A percentile compares a stretch with the other conserved stretches of the same genome.
phyloP scores from a whole-genome alignment of 2,113 vertebrate genomes.

The Dolichallabes microphthalmus region DNA sequence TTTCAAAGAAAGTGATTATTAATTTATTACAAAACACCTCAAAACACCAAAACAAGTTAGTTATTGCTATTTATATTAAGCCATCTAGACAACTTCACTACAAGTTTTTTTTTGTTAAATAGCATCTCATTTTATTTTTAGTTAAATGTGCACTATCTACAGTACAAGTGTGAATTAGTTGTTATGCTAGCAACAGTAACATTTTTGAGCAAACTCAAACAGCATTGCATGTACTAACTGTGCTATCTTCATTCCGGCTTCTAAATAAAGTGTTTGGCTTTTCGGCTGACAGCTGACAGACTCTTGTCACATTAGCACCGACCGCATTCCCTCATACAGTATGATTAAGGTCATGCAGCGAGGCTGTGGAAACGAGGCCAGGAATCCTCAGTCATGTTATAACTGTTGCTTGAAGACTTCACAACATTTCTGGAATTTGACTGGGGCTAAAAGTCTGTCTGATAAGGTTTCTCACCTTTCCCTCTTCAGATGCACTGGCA shows the following conservation, averaged over 20 bases:
- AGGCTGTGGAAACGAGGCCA: not conserved
- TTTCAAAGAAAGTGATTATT: not conserved
- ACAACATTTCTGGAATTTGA: conserved; percentile 54
- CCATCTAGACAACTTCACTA: not conserved
- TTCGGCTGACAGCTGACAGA: not conserved
- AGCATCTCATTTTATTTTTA: not conserved
- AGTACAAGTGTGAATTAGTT: not conserved
- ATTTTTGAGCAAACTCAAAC: not conserved
- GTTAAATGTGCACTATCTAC: not conserved
- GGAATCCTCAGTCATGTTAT: conserved; percentile 18
- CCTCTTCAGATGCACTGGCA: conserved; percentile 61
- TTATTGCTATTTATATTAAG: not conserved
- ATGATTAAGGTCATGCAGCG: conserved; percentile 3
- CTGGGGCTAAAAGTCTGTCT: conserved; percentile 55
- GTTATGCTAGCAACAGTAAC: not conserved
- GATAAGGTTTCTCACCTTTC: conserved; percentile 44
- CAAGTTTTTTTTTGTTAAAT: not conserved
- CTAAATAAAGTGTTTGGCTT: not conserved
- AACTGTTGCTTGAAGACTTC: conserved; percentile 40
- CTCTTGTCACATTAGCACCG: conserved; percentile 14
- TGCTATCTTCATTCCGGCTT: not conserved
- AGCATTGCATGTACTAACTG: not conserved
- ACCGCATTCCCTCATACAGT: not conserved
- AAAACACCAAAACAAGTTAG: not conserved
- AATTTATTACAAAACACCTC: not conserved